These are phyloP conservation scores for Podarcis muralis DNA, from an alignment of 2,113 vertebrate genomes.

Conservation along the genomic window DNA sequence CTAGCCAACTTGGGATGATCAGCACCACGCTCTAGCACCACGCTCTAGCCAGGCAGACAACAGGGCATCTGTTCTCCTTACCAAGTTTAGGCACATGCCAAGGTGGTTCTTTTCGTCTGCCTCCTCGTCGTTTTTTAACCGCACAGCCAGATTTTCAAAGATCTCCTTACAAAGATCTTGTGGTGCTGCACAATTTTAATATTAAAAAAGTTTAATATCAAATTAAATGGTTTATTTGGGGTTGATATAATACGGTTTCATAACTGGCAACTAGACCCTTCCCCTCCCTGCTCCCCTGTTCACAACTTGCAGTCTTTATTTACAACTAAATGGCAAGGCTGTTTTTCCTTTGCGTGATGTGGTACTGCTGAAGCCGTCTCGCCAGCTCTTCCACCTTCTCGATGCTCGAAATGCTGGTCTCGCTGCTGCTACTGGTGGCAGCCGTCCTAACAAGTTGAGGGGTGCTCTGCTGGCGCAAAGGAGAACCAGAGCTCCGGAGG, in stretches of 20 bases:
- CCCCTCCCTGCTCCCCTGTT: not conserved
- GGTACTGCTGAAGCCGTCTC: constrained; percentile 8
- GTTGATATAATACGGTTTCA: constrained; percentile 2
- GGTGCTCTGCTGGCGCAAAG: not conserved
- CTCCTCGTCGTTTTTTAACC: not conserved
- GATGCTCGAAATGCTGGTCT: not conserved
- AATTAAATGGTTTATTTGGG: constrained; percentile 32
- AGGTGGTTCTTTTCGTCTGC: not conserved
- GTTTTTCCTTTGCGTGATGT: constrained; percentile 23
- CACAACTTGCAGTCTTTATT: not conserved
- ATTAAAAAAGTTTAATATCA: constrained; percentile 33
- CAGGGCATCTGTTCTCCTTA: too few species aligned
- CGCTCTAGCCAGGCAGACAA: too few species aligned
- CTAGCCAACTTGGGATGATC: too few species aligned
- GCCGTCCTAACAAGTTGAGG: not conserved
- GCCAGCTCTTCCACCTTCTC: constrained; percentile 20
- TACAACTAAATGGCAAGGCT: not conserved
- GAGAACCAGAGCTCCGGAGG: not conserved
- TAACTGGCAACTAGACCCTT: not conserved
- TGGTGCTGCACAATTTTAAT: constrained; percentile 25
- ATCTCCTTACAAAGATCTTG: constrained; percentile 29
- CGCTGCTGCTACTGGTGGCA: not conserved
- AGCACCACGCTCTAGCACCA: too few species aligned
- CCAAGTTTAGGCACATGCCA: too few species aligned
- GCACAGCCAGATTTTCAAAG: not conserved